A percentile compares a stretch with the other conserved stretches of the same genome.
phyloP scores from a whole-genome alignment of 1,140 invertebrate genomes.

The Ceratosolen solmsi region DNA sequence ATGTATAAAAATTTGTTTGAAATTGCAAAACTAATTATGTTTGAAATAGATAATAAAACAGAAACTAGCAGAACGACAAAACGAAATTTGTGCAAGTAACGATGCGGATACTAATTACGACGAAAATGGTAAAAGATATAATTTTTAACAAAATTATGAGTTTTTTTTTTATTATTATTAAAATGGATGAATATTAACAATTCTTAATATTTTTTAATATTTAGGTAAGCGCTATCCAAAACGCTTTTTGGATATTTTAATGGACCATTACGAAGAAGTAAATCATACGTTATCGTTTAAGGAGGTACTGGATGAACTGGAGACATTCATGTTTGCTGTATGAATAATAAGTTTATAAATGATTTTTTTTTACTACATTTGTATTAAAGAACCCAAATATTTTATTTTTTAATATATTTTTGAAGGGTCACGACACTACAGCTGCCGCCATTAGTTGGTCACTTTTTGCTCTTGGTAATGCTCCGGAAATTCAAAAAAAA shows the following conservation, averaged over 20 bases:
- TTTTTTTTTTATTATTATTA: too few relatives aligned
- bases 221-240: constrained; percentile 69
- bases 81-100: not conserved
- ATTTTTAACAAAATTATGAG: too few relatives aligned
- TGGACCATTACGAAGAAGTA: constrained; percentile 75
- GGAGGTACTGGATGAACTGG: constrained; percentile 82
- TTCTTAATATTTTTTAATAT: not conserved
- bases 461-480: constrained; percentile 66
- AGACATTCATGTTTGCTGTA: constrained; percentile 87
- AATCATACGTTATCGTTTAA: constrained; percentile 72
- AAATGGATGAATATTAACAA: too few relatives aligned
- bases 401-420: constrained; percentile 20
- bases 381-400: too few relatives aligned
- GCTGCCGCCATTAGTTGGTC: constrained; percentile 75
- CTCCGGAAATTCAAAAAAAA: constrained; percentile 77
- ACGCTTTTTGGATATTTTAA: constrained; percentile 82
- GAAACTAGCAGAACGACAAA: constrained; percentile 52
- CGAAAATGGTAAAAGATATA: not conserved
- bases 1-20: constrained; percentile 14
- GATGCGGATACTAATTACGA: not conserved
- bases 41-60: constrained; percentile 51
- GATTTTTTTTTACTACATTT: too few relatives aligned
- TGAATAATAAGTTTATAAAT: constrained; percentile 17
- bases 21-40: too few relatives aligned
- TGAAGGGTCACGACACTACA: constrained; percentile 79